Percentiles rank a stretch among this genome's conserved stretches.
Evolutionary conservation across 2,888 invertebrate genomes (phyloP).

Genomic region (Trichacis sp.): DNA sequence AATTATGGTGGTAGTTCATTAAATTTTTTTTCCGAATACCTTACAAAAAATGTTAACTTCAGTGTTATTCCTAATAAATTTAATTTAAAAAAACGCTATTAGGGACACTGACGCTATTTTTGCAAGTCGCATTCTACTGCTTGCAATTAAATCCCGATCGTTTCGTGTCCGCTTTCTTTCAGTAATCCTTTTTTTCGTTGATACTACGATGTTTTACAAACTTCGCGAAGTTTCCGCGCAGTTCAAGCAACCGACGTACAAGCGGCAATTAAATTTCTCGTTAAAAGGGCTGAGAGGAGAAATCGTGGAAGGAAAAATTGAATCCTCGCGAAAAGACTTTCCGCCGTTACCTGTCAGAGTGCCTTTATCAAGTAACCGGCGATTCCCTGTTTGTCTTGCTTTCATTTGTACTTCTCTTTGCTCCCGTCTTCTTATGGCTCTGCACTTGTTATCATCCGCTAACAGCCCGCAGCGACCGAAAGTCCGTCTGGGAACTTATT

Average conservation of each 20-base stretch:
- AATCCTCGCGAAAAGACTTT: slow-evolving; percentile 41
- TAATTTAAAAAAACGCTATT: too few species aligned
- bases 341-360: slow-evolving; percentile 61
- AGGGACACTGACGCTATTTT: too few species aligned
- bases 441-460: slow-evolving; percentile 52
- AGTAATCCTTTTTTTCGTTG: too few species aligned
- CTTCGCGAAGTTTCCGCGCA: background rate
- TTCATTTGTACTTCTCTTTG: slow-evolving; percentile 34
- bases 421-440: slow-evolving; percentile 28
- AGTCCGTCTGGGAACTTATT: slow-evolving; percentile 42
- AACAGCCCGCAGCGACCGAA: slow-evolving; percentile 56
- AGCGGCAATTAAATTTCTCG: background rate
- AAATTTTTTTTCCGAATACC: too few species aligned
- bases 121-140: too few species aligned
- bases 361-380: slow-evolving; percentile 60
- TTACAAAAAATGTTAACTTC: too few species aligned
- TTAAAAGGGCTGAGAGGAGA: background rate
- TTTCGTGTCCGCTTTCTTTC: too few species aligned
- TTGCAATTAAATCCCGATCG: too few species aligned
- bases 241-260: background rate
- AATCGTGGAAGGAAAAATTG: slow-evolving; percentile 11
- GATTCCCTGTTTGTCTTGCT: slow-evolving; percentile 58
- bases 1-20: too few species aligned
- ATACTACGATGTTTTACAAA: slow-evolving; percentile 24
- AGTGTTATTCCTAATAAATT: too few species aligned